Conservation (phyloP, 2,113 vertebrate species). For the Mormyrus iriodes region DNA sequence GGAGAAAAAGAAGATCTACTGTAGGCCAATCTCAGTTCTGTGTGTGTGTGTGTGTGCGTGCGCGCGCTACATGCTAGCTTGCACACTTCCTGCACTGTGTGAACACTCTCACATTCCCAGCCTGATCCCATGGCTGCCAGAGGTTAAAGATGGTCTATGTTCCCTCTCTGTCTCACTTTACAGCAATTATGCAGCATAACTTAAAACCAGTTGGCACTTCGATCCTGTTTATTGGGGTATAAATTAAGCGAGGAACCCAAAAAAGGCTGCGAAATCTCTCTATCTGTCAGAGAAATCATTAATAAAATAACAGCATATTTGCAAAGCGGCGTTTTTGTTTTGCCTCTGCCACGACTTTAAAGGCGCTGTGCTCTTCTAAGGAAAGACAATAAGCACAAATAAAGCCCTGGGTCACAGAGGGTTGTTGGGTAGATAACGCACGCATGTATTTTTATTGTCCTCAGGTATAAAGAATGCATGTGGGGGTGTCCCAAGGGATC, state of each 20-base stretch:
- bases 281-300: not conserved
- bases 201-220: constrained; percentile 21
- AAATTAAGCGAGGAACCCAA: constrained; percentile 44
- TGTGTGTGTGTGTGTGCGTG: constrained; percentile 21
- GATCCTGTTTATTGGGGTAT: constrained; percentile 41
- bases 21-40: constrained; percentile 15
- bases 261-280: not conserved
- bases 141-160: constrained; percentile 58
- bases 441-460: constrained; percentile 48
- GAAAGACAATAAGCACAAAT: not conserved
- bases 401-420: not conserved
- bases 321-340: not conserved
- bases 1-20: not conserved
- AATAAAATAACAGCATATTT: not conserved
- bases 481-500: constrained; percentile 32
- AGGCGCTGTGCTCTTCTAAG: not conserved
- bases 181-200: constrained; percentile 55
- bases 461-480: constrained; percentile 55
- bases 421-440: not conserved
- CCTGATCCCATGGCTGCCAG: constrained; percentile 38
- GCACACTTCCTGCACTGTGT: not conserved
- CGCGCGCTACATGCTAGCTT: not conserved
- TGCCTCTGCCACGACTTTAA: not conserved
- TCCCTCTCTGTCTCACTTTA: constrained; percentile 52
- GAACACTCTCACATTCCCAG: not conserved